phyloP scores from a whole-genome alignment of 2,888 invertebrate species.

The Chymomyza caudatula region DNA sequence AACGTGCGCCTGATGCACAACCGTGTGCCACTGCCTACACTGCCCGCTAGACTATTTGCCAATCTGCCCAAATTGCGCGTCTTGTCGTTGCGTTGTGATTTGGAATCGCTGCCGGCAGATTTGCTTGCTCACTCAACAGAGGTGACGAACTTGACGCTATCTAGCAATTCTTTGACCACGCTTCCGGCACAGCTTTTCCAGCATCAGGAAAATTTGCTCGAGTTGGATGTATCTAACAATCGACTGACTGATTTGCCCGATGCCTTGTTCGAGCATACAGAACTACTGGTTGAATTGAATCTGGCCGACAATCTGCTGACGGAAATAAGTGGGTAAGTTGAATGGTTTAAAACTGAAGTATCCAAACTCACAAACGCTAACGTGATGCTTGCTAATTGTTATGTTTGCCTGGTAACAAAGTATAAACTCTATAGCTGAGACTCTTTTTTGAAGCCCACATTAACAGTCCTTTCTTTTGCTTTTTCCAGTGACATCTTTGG shows the following conservation, averaged over 20 bases:
- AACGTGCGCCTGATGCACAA: constrained; percentile 81
- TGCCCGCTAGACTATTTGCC: constrained; percentile 82
- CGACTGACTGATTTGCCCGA: constrained; percentile 81
- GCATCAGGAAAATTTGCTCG: constrained; percentile 81
- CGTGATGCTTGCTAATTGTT: too few species aligned
- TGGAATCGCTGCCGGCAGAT: constrained; percentile 81
- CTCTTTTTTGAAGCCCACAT: too few species aligned
- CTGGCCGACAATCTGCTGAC: constrained; percentile 83
- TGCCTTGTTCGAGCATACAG: constrained; percentile 80
- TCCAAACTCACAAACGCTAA: not conserved
- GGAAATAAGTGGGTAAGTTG: constrained; percentile 81
- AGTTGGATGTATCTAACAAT: constrained; percentile 84
- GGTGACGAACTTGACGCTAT: constrained; percentile 82
- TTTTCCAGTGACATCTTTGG: constrained; percentile 17
- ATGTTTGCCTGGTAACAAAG: too few species aligned
- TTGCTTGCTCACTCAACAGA: constrained; percentile 81
- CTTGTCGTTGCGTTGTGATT: constrained; percentile 81
- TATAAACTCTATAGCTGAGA: too few species aligned
- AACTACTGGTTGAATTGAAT: constrained; percentile 81
- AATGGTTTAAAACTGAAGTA: not conserved
- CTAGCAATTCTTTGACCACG: constrained; percentile 80
- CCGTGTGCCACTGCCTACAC: constrained; percentile 80
- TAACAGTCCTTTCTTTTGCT: constrained; percentile 1
- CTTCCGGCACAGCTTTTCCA: constrained; percentile 83
- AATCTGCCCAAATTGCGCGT: constrained; percentile 81